A percentile compares a stretch with the other conserved stretches of the same genome.
phyloP scores from a whole-genome alignment of 2,888 invertebrate genomes.

The Thymelicus lineola region DNA sequence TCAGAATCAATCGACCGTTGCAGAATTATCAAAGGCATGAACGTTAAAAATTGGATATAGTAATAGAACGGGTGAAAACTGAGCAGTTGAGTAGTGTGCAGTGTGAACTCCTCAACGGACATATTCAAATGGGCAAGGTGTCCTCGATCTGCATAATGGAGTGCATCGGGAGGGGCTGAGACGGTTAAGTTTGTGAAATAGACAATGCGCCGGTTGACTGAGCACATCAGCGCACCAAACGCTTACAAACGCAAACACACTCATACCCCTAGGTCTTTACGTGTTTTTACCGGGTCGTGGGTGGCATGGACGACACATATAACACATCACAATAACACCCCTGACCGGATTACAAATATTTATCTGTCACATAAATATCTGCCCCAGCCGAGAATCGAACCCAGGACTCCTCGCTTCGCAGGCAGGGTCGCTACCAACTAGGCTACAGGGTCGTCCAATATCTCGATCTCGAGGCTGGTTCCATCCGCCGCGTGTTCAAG shows the following conservation, averaged over 20 bases:
- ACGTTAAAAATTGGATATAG: neutral
- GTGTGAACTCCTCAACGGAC: constrained; percentile 23
- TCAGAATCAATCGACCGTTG: neutral
- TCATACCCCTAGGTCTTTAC: too few relatives aligned
- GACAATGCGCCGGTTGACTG: constrained; percentile 19
- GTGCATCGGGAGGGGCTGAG: constrained; percentile 8
- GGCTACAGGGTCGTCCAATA: constrained; percentile 1
- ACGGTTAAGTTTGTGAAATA: constrained; percentile 22
- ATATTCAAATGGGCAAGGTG: constrained; percentile 21
- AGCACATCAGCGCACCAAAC: constrained; percentile 2
- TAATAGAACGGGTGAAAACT: too few relatives aligned
- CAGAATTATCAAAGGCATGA: neutral
- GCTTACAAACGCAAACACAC: too few relatives aligned
- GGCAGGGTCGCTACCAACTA: too few relatives aligned
- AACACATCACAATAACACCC: too few relatives aligned
- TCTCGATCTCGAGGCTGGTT: neutral
- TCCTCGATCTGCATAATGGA: constrained; percentile 21
- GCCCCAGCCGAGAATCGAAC: too few relatives aligned
- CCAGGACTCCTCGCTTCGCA: too few relatives aligned
- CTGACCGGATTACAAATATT: too few relatives aligned
- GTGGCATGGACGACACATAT: too few relatives aligned
- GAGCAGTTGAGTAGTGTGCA: too few relatives aligned
- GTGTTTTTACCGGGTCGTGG: too few relatives aligned
- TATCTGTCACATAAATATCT: too few relatives aligned
- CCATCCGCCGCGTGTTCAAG: constrained; percentile 20